These are phyloP conservation scores for Morus bassanus DNA, from an alignment of 2,797 vertebrate genomes.

Conservation along the genomic window DNA sequence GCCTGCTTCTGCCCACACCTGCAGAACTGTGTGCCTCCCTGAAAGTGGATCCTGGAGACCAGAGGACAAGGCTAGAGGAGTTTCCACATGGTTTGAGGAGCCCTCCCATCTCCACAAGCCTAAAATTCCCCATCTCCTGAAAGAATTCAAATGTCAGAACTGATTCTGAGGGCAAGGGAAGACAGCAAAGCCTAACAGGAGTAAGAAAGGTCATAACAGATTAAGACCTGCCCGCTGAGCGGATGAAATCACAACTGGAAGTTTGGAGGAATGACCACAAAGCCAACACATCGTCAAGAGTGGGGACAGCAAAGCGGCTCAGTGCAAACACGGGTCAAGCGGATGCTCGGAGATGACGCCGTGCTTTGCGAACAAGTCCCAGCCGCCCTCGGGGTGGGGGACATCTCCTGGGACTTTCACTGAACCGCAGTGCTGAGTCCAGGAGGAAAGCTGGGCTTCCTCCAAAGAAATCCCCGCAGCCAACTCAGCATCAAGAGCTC, in stretches of 20 bases:
- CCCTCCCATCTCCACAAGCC: background rate
- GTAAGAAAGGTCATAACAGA: background rate
- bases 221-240: fast-evolving
- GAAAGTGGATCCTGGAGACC: background rate
- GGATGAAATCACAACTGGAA: background rate
- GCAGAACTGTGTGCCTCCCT: background rate
- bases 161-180: no score
- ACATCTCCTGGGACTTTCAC: background rate
- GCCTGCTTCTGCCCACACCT: background rate
- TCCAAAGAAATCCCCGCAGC: background rate
- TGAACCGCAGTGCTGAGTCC: background rate
- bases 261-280: background rate
- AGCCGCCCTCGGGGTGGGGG: no score
- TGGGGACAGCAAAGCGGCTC: background rate
- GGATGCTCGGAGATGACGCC: background rate
- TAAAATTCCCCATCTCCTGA: background rate
- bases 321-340: fast-evolving
- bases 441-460: background rate
- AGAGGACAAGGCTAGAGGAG: background rate
- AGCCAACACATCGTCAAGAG: background rate
- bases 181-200: background rate
- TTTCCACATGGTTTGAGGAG: background rate
- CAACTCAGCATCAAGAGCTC: background rate
- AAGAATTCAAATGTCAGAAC: background rate
- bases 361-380: background rate